Conservation (phyloP, 1,140 invertebrate genomes). For the Plodia interpunctella region DNA sequence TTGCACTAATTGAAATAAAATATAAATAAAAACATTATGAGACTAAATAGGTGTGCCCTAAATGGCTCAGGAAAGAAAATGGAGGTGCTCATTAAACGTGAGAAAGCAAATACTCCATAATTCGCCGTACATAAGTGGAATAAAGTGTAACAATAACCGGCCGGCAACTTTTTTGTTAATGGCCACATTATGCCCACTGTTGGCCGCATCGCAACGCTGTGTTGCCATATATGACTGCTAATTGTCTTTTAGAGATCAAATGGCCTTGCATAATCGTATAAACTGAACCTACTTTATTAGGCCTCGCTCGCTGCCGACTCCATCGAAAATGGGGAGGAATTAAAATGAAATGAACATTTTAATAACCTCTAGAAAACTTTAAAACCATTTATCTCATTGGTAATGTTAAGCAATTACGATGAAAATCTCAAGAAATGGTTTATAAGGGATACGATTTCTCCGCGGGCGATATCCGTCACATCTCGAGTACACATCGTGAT, state of each 20-base stretch:
- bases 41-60: no score
- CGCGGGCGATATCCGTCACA: background rate
- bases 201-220: constrained; percentile 16
- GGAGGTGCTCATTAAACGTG: background rate
- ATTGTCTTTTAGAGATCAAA: constrained; percentile 10
- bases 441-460: constrained; percentile 4
- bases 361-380: background rate
- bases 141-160: background rate
- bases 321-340: background rate
- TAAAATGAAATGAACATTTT: no score
- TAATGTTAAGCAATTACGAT: background rate
- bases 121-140: background rate
- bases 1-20: no score
- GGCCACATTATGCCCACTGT: constrained; percentile 18
- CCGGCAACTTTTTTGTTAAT: constrained; percentile 13
- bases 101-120: constrained; percentile 5
- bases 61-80: no score
- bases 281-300: constrained; percentile 12
- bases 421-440: constrained; percentile 6
- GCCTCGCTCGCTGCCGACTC: background rate
- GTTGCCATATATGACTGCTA: constrained; percentile 12
- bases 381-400: background rate
- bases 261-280: constrained; percentile 12
- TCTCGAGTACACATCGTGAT: constrained; percentile 26
- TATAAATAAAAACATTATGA: no score